Conservation (phyloP, 2,888 invertebrate species). For the Alitta virens region DNA sequence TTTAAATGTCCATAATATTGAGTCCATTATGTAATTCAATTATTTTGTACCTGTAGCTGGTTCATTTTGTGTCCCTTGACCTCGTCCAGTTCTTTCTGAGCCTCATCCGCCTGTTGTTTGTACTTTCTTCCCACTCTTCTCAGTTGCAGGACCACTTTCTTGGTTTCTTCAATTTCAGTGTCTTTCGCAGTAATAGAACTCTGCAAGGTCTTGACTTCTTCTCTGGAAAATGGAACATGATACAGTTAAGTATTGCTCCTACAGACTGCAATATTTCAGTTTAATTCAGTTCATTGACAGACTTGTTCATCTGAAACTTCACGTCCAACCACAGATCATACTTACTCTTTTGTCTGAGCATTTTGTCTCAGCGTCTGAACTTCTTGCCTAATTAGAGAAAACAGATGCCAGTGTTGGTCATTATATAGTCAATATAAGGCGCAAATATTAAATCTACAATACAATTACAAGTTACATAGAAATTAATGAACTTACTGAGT, state of each 20-base stretch:
- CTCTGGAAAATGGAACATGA: conserved; percentile 12
- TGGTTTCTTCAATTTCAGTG: conserved; percentile 23
- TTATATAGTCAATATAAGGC: too few relatives aligned
- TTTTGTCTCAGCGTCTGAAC: background rate
- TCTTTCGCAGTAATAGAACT: background rate
- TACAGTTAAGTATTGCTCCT: too few relatives aligned
- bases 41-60: too few relatives aligned
- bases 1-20: too few relatives aligned
- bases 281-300: too few relatives aligned
- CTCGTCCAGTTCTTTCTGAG: conserved; percentile 24
- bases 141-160: conserved; percentile 41
- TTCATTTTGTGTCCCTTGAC: conserved; percentile 12
- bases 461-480: too few relatives aligned
- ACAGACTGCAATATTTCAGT: too few relatives aligned
- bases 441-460: too few relatives aligned
- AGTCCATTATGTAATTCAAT: too few relatives aligned
- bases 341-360: background rate
- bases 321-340: background rate
- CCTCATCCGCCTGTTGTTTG: conserved; percentile 81
- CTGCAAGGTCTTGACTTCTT: background rate
- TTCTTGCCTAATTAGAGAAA: background rate
- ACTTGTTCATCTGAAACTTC: too few relatives aligned
- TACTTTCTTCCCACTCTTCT: conserved; percentile 91
- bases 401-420: too few relatives aligned
- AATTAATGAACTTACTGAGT: too few relatives aligned